phyloP scores from a whole-genome alignment of 2,888 invertebrate species.

The Drosophila borealis region DNA sequence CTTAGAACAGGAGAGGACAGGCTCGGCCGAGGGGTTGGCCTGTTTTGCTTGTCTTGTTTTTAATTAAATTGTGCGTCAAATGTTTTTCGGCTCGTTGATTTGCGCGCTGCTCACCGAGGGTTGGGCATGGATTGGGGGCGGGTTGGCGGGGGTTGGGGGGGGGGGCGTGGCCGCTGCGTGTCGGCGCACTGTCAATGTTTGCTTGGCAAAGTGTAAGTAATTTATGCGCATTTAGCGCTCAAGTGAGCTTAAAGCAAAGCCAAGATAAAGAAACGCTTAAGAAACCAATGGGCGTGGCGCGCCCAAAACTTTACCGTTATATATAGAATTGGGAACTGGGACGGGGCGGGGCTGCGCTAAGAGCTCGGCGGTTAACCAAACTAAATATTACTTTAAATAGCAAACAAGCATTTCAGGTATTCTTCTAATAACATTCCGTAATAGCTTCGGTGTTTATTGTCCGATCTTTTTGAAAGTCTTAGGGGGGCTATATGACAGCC shows the following conservation, averaged over 20 bases:
- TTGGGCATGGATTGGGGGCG: constrained; percentile 2
- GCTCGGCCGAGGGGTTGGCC: not conserved
- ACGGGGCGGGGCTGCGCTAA: not conserved
- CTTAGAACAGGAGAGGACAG: not conserved
- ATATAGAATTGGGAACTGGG: not conserved
- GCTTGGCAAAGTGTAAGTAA: constrained; percentile 77
- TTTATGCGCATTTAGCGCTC: constrained; percentile 79
- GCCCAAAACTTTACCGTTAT: too few species aligned
- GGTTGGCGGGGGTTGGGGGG: not conserved
- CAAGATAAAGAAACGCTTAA: constrained; percentile 66
- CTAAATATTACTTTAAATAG: too few species aligned
- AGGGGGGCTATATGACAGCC: too few species aligned
- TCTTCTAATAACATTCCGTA: too few species aligned
- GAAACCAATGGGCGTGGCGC: constrained; percentile 40
- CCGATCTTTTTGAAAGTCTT: too few species aligned
- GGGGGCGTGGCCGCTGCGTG: constrained; percentile 49
- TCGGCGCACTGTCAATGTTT: constrained; percentile 71
- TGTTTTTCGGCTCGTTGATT: constrained; percentile 71
- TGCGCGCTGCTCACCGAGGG: constrained; percentile 26
- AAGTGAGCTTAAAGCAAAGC: constrained; percentile 74
- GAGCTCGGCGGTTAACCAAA: not conserved
- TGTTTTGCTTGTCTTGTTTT: constrained; percentile 50
- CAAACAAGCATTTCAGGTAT: too few species aligned
- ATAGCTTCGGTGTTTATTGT: too few species aligned
- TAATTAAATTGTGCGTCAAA: constrained; percentile 79